phyloP scores from a whole-genome alignment of 2,888 invertebrate species.

The Lasioglossum figueresi region DNA sequence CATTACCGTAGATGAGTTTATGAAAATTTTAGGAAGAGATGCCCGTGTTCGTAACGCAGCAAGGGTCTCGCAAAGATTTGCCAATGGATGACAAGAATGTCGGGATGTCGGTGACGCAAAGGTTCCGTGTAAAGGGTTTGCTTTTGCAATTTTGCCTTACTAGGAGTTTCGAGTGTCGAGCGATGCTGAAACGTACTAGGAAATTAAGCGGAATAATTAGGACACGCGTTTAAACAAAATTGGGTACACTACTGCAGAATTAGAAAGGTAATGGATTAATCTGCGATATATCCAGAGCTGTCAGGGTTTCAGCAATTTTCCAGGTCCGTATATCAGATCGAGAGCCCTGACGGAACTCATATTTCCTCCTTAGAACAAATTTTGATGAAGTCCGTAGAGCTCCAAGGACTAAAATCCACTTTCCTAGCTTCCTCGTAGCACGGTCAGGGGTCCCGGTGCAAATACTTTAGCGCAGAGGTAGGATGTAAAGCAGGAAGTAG shows the following conservation, averaged over 20 bases:
- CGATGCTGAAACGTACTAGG: neutral
- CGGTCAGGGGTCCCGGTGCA: neutral
- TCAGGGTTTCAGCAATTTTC: neutral
- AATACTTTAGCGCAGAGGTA: neutral
- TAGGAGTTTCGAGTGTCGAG: neutral
- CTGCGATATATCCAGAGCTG: neutral
- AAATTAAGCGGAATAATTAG: neutral
- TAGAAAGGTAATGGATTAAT: slow-evolving; percentile 1
- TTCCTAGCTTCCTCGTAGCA: neutral
- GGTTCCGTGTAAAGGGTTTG: neutral
- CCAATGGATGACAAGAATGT: neutral
- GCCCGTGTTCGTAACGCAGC: too few species aligned
- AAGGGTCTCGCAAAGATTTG: neutral
- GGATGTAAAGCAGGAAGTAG: neutral
- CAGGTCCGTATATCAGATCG: neutral
- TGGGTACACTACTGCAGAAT: neutral
- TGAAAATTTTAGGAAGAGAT: neutral
- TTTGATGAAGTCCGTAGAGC: slow-evolving; percentile 9
- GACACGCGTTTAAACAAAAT: neutral
- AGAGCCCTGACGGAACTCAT: neutral
- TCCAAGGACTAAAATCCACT: neutral
- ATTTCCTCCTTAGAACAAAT: neutral
- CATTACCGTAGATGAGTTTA: neutral
- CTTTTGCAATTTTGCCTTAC: neutral
- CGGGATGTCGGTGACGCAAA: neutral